A percentile compares a stretch with the other conserved stretches of the same genome.
phyloP scores from a whole-genome alignment of 2,888 invertebrate species.

The Malthinus seriepunctatus region DNA sequence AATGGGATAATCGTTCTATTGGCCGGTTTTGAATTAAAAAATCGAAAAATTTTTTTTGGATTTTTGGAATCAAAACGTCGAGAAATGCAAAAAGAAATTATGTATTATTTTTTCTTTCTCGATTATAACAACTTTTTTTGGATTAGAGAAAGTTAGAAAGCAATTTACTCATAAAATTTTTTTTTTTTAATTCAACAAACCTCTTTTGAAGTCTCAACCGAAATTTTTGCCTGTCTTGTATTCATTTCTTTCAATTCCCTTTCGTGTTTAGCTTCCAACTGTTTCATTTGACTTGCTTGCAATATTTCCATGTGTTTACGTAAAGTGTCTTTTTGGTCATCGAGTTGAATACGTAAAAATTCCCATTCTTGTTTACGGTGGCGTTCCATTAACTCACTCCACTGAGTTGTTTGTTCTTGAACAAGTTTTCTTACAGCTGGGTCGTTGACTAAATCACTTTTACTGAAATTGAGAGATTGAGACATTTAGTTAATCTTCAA shows the following conservation, averaged over 20 bases:
- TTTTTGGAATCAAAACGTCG: too few relatives aligned
- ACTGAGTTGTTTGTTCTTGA: constrained; percentile 89
- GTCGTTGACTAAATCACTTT: constrained; percentile 79
- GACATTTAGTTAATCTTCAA: constrained; percentile 9
- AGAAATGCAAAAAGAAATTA: too few relatives aligned
- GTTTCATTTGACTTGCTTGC: constrained; percentile 85
- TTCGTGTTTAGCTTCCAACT: constrained; percentile 87
- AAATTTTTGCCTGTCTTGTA: constrained; percentile 90
- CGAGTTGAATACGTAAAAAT: constrained; percentile 76
- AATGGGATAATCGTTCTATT: too few relatives aligned
- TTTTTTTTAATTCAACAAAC: constrained; percentile 55
- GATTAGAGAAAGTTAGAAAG: too few relatives aligned
- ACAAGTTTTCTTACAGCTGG: constrained; percentile 81
- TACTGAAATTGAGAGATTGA: constrained; percentile 58
- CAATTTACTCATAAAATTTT: too few relatives aligned
- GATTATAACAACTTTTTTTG: too few relatives aligned
- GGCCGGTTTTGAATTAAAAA: too few relatives aligned
- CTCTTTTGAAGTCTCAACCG: constrained; percentile 95
- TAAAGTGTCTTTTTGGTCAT: constrained; percentile 77
- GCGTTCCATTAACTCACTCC: constrained; percentile 87
- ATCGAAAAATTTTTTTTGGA: too few relatives aligned
- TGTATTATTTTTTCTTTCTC: too few relatives aligned
- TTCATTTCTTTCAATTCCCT: constrained; percentile 97
- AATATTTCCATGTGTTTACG: constrained; percentile 79
- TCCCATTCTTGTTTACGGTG: constrained; percentile 85